Base-by-base conservation (phyloP, 2,888 invertebrate genomes). In the Biston betularia region DNA sequence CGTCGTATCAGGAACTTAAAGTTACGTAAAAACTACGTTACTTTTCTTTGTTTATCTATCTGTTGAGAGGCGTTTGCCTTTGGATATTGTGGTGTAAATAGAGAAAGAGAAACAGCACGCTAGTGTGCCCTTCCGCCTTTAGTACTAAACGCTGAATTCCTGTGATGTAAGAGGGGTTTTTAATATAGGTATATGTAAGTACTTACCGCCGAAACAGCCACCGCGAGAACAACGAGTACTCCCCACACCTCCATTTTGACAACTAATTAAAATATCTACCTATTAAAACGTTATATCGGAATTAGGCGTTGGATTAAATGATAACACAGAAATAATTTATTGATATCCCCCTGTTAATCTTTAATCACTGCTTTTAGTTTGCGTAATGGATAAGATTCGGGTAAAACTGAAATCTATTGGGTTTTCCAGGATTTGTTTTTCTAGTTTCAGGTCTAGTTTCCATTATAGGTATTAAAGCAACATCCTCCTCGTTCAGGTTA, bases 201-300 rank as follows among this genome's bases (percentile, higher is more conserved):
- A 74, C 66, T 79, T 77, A 83, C 83, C 75, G 75, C 69, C 7
- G 74, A 68, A 9, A 74, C 74, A 56, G 70, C 73, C 10, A 81
- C 73, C 55, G 75, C 72, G 33, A 82, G 64, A 33, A 81, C 62
- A n/a, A 73, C 68, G 35, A 72, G 56, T 50, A 70, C 62, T 50
- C 74, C 60, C 74, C 73, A 75, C 58, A 70, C 49, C 48, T 67
- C 69, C 78, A 79, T 81, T 63, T 64, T 76, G 63, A 6, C 46
- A 42, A 70, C 66, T 72, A 54, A 62, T 24, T 58, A 71, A 54
- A 52, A 53, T 46, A 65, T 61, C 62, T 33, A 33, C 1, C 24
- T 15, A 14, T 8, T n/a, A 48, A 59, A 50, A 65, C 69, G 69
- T 63, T 73, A 74, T 72, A 68, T 69, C 69, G 52, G 65, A 56